phyloP scores from a whole-genome alignment of 2,888 invertebrate species.

The Tineola bisselliella region DNA sequence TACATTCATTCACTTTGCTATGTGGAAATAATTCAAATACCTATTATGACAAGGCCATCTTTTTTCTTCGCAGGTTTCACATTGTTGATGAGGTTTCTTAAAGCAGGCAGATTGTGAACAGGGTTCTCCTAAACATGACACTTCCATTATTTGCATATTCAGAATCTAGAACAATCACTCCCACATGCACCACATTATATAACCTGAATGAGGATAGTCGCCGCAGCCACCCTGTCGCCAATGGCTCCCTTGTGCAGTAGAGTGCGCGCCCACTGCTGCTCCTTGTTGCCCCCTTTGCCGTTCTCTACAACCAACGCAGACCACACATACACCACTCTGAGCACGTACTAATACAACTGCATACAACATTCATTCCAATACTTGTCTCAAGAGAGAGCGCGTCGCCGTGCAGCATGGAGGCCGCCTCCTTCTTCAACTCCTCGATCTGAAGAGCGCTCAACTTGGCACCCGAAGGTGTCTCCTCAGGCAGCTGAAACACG shows the following conservation, averaged over 20 bases:
- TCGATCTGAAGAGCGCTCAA: conserved; percentile 64
- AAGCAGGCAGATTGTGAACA: conserved; percentile 76
- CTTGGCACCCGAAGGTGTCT: conserved; percentile 42
- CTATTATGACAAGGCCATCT: conserved; percentile 74
- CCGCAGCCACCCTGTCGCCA: conserved; percentile 87
- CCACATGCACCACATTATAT: too few relatives aligned
- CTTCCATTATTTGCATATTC: too few relatives aligned
- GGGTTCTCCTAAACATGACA: conserved; percentile 87
- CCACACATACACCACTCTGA: not conserved
- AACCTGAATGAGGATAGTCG: conserved; percentile 76
- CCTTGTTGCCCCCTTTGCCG: conserved; percentile 67
- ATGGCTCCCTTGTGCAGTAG: conserved; percentile 84
- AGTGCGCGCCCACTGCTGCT: conserved; percentile 80
- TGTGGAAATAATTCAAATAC: too few relatives aligned
- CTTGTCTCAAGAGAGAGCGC: conserved; percentile 71
- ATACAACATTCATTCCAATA: too few relatives aligned
- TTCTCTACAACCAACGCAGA: conserved; percentile 51
- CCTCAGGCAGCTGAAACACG: conserved; percentile 51
- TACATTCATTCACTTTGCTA: too few relatives aligned
- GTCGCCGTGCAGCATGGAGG: conserved; percentile 72
- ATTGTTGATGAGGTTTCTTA: conserved; percentile 78
- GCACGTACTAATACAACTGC: too few relatives aligned
- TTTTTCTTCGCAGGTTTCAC: conserved; percentile 82
- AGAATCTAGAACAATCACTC: too few relatives aligned
- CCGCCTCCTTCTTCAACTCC: conserved; percentile 72